Evolutionary conservation across 2,113 vertebrate species (phyloP), one percentile per base, ranked within the genome.

Genomic region (Spilogale gracilis): DNA sequence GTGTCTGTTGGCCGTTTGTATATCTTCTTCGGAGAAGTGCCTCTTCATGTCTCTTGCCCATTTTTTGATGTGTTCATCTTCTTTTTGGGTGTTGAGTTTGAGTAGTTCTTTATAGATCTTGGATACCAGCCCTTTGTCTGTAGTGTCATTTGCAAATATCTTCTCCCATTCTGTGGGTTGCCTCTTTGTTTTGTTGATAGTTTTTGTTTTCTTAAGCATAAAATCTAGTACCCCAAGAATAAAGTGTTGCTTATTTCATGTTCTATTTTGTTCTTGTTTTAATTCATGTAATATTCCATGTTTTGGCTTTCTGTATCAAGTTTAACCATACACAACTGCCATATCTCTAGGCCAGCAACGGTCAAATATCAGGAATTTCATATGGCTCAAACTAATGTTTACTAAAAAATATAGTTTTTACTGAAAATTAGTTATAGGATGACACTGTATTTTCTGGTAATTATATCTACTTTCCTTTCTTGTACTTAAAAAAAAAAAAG

Each of bases 141-240:
- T n/a, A n/a, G n/a, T n/a, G n/a, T n/a, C n/a, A n/a, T n/a, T n/a
- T n/a, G n/a, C n/a, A n/a, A n/a, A n/a, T n/a, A n/a, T n/a, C n/a
- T n/a, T n/a, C n/a, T n/a, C n/a, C n/a, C n/a, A n/a, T n/a, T n/a
- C n/a, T n/a, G n/a, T n/a, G n/a, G n/a, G n/a, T n/a, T n/a, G n/a
- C n/a, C n/a, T n/a, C n/a, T n/a, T n/a, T n/a, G n/a, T n/a, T n/a
- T n/a, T n/a, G n/a, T n/a, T n/a, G n/a, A n/a, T n/a, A n/a, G n/a
- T n/a, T n/a, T n/a, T n/a, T n/a, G n/a, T n/a, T n/a, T n/a, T n/a
- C n/a, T n/a, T n/a, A 84, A 94, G 32, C 63, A 96, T 48, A 95
- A 98, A 95, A 96, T 96, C 92, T 56, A 94, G 69, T 30, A 94
- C 25, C 25, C 27, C 52, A 74, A 80, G 50, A 89, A 14, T 45